Percentiles rank a stretch among this genome's conserved stretches.
Conservation (phyloP, 2,797 vertebrate species). For the Moxostoma hubbsi region DNA sequence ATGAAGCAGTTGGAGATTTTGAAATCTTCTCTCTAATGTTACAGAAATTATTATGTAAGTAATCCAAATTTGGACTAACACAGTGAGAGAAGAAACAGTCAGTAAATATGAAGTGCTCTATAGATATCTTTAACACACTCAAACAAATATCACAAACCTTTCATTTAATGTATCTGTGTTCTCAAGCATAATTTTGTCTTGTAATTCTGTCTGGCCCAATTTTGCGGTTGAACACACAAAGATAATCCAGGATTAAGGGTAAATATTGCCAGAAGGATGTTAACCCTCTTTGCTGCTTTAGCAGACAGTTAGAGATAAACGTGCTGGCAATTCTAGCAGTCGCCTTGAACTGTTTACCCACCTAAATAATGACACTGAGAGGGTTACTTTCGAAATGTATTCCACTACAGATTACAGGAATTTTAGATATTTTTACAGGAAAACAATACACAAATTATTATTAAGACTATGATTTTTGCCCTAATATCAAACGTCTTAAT, state of each 20-base stretch:
- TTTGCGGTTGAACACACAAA: neutral
- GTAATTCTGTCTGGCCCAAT: neutral
- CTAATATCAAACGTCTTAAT: too few relatives aligned
- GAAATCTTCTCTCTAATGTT: conserved; percentile 75
- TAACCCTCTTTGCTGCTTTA: conserved; percentile 13
- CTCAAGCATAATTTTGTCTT: neutral
- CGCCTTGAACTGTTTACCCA: conserved; percentile 16
- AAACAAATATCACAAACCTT: conserved; percentile 11
- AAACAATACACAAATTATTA: too few relatives aligned
- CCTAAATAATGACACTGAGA: neutral
- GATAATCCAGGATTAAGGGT: conserved; percentile 41
- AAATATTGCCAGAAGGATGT: conserved; percentile 11
- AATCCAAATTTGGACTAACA: conserved; percentile 76
- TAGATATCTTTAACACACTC: neutral
- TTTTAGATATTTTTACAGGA: too few relatives aligned
- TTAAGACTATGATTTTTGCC: too few relatives aligned
- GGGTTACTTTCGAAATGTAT: too few relatives aligned
- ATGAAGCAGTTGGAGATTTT: conserved; percentile 68
- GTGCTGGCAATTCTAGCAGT: conserved; percentile 1
- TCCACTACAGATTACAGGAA: too few relatives aligned
- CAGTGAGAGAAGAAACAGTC: conserved; percentile 57
- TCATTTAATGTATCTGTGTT: conserved; percentile 22
- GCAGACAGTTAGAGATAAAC: conserved; percentile 12
- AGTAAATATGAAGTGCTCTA: conserved; percentile 40
- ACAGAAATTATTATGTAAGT: conserved; percentile 79